These are phyloP conservation scores for Monoplex corrugatus DNA, from an alignment of 2,888 invertebrate species.

Conservation along the genomic window DNA sequence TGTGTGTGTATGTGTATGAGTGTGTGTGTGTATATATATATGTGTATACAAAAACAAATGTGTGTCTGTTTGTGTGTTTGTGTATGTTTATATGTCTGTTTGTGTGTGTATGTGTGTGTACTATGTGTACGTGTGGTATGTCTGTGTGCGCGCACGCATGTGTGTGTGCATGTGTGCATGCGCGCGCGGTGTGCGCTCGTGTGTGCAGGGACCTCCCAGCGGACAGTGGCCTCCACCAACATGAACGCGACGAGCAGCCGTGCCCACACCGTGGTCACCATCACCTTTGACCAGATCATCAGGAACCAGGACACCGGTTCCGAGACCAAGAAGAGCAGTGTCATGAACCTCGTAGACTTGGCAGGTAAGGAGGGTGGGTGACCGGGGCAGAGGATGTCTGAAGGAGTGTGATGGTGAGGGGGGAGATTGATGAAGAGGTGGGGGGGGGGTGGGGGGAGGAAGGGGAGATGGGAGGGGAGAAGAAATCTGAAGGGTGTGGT, in stretches of 20 bases:
- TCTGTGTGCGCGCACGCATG: too few relatives aligned
- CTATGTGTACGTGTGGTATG: too few relatives aligned
- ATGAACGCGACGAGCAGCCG: constrained; percentile 82
- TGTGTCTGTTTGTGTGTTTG: too few relatives aligned
- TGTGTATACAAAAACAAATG: too few relatives aligned
- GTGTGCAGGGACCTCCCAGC: constrained; percentile 78
- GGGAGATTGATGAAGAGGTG: too few relatives aligned
- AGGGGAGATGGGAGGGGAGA: neutral
- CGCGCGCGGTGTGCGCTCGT: neutral
- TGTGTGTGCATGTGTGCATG: neutral
- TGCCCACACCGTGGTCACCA: constrained; percentile 82
- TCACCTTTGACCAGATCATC: constrained; percentile 81
- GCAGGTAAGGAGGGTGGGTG: constrained; percentile 71
- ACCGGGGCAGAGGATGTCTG: neutral
- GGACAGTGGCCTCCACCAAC: constrained; percentile 82
- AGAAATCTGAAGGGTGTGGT: too few relatives aligned
- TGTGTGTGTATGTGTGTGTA: too few relatives aligned
- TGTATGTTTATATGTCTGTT: too few relatives aligned
- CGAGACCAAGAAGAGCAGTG: constrained; percentile 81
- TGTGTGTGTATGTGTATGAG: too few relatives aligned
- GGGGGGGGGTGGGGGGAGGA: neutral
- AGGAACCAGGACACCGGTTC: constrained; percentile 70
- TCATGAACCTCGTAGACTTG: constrained; percentile 81
- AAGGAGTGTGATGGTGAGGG: neutral
- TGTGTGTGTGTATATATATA: too few relatives aligned